phyloP scores from a whole-genome alignment of 2,113 vertebrate genomes.

The Montifringilla adamsi region DNA sequence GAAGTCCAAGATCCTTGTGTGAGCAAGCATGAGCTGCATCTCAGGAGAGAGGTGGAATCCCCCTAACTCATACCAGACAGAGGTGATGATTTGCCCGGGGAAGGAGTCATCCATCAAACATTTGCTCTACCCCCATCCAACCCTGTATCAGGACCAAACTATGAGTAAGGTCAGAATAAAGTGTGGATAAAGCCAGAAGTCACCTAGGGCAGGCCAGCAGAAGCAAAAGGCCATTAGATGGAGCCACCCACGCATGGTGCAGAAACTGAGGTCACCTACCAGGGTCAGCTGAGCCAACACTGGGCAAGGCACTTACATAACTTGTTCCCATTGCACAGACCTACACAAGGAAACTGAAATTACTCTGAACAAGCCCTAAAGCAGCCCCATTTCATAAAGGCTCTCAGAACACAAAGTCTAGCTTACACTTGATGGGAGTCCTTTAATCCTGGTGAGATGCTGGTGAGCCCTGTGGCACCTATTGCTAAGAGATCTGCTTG shows the following conservation, averaged over 20 bases:
- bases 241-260: fast-evolving
- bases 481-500: not conserved
- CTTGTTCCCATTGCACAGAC: not conserved
- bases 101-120: conserved; percentile 40
- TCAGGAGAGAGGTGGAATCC: conserved; percentile 30
- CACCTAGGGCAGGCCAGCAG: not conserved
- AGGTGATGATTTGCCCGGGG: conserved; percentile 22
- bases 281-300: not conserved
- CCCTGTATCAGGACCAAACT: not conserved
- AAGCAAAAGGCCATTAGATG: not conserved
- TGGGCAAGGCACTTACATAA: not conserved
- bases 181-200: not conserved
- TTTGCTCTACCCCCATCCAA: not conserved
- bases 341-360: not conserved
- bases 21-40: not conserved
- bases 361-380: not conserved
- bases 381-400: not conserved
- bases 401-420: not conserved
- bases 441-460: not conserved
- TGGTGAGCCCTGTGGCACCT: not conserved
- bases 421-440: fast-evolving
- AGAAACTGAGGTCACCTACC: not conserved
- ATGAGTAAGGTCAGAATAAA: not conserved
- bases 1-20: not conserved
- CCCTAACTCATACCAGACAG: conserved; percentile 39